These are phyloP conservation scores for Colletes gigas DNA, from an alignment of 1,140 invertebrate genomes.

Conservation along the genomic window DNA sequence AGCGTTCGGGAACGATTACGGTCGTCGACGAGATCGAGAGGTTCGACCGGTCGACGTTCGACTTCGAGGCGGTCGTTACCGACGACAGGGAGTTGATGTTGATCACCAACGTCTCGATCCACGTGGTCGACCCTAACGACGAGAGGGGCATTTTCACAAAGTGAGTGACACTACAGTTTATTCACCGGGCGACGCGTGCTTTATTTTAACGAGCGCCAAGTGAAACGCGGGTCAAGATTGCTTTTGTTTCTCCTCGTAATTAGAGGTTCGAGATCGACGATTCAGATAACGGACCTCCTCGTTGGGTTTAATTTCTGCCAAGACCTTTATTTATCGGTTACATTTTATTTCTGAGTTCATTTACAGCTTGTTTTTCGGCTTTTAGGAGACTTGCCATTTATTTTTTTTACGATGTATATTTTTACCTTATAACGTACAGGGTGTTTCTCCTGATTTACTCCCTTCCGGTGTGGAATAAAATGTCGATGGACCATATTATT, in stretches of 20 bases:
- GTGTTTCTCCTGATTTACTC: too few species aligned
- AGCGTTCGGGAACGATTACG: slow-evolving; percentile 92
- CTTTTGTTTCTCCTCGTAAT: background rate
- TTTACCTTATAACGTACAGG: too few species aligned
- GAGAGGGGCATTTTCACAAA: slow-evolving; percentile 86
- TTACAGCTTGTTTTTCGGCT: too few species aligned
- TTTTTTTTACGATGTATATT: too few species aligned
- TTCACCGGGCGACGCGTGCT: background rate
- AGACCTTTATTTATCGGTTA: too few species aligned
- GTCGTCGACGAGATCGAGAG: slow-evolving; percentile 89
- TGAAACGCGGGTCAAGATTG: slow-evolving; percentile 2
- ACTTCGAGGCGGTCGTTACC: slow-evolving; percentile 91
- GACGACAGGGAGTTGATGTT: slow-evolving; percentile 85
- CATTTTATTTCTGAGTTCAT: too few species aligned
- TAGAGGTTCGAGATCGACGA: slow-evolving; percentile 9
- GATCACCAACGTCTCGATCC: slow-evolving; percentile 90
- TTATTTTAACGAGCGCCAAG: background rate
- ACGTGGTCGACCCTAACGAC: slow-evolving; percentile 89
- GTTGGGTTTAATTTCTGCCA: background rate
- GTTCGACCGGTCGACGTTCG: slow-evolving; percentile 86
- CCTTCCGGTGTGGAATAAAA: too few species aligned
- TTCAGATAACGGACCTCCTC: background rate
- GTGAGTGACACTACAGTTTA: slow-evolving; percentile 78
- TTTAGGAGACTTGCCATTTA: too few species aligned
- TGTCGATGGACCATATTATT: too few species aligned